Base-by-base conservation (phyloP, 2,888 invertebrate species). In the Cephus spinipes region DNA sequence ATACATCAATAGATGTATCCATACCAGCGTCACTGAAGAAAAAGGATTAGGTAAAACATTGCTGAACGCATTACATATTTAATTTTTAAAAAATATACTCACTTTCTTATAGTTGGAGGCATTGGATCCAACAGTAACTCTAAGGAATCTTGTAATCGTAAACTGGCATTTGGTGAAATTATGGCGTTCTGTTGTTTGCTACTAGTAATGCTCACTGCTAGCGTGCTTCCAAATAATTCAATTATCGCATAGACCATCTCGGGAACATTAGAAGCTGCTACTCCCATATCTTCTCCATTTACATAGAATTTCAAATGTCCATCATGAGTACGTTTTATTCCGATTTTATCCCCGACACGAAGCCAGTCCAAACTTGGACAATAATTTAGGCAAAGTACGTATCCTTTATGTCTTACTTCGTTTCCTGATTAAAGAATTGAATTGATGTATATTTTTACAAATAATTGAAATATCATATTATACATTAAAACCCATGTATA, bases 181-280 rank as follows among this genome's bases (percentile, higher is more conserved):
- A 92, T 92, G 0, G 92, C 92, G 31, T 92, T 92, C 12, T 94
- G 93, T 1, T 93, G 93, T 85, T 94, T 94, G 35, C 93, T 93
- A 76, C 95, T 94, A 0, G 96, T 95, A 0, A 97, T 95, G 83
- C 95, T 94, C 9, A 98, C 94, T 76, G 95, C 95, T 82, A 95
- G 95, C 1, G 96, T 96, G 35, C 95, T 94, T 0, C 98, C 98
- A 86, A 94, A 95, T 74, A 98, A 91, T 89, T 98, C 98, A 82
- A 97, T 94, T 3, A 97, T 95, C 12, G 95, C 97, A 90, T 96
- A 97, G 4, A 97, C 95, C 92, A 95, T 95, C 92, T 96, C 96
- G 3, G 97, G 96, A 80, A 97, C 94, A 88, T 95, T 94, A 79
- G 95, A 94, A 78, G 96, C 96, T 55, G 95, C 95, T 11, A 95